Percentiles rank a stretch among this genome's conserved stretches.
phyloP scores from a whole-genome alignment of 2,113 vertebrate species.

The Camelus dromedarius region DNA sequence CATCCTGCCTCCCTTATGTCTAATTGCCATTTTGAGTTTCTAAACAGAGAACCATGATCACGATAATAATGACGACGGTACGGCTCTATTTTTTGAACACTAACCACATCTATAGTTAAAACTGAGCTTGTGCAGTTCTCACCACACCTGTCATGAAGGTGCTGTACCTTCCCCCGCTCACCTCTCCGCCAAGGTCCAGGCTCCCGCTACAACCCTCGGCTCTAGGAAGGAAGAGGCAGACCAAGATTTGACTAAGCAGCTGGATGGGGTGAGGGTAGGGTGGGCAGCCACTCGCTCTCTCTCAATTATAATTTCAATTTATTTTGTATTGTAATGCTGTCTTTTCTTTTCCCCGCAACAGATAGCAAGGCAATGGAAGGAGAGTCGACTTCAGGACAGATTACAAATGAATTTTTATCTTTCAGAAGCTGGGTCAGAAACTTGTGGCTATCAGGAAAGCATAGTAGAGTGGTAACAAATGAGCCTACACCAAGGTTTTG shows the following conservation, averaged over 20 bases:
- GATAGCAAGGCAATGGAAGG: constrained; percentile 58
- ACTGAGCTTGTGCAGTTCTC: background rate
- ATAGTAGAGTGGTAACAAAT: constrained; percentile 51
- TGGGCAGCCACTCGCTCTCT: constrained; percentile 26
- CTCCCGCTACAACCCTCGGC: background rate
- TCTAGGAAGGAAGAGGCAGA: background rate
- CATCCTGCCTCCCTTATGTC: background rate
- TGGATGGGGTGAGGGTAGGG: background rate
- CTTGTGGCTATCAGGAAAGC: constrained; percentile 53
- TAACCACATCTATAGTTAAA: background rate
- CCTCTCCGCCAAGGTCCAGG: background rate
- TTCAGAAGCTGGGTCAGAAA: constrained; percentile 56
- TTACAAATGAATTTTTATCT: constrained; percentile 74
- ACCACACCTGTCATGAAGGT: background rate
- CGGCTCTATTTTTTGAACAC: background rate
- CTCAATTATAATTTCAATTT: constrained; percentile 53
- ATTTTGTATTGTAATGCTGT: constrained; percentile 60
- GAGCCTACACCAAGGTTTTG: constrained; percentile 54
- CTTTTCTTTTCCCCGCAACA: constrained; percentile 44
- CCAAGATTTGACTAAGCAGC: background rate
- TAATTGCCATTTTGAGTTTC: background rate
- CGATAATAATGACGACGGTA: background rate
- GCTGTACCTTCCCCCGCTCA: background rate
- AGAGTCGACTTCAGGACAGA: constrained; percentile 66
- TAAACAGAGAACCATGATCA: background rate